Base-by-base conservation (phyloP, 2,888 invertebrate genomes). In the Melieria omissa region DNA sequence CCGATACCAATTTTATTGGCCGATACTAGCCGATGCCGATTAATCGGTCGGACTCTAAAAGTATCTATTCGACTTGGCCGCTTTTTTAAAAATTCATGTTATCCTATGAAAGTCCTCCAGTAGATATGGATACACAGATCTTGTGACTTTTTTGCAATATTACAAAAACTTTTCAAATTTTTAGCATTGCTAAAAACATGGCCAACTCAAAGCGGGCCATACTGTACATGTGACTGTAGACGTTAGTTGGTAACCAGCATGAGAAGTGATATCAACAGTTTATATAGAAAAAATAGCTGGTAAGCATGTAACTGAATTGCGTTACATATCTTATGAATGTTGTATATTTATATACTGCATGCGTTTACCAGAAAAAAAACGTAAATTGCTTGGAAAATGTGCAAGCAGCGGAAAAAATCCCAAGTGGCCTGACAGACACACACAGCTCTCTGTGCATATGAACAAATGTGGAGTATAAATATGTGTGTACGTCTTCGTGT, bases 401-500 rank as follows among this genome's bases (percentile, higher is more conserved):
- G 57, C 57, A 57, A 57, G 60, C 60, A 60, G 58, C 61, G 60
- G 67, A 67, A 67, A 67, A 67, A 52, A 57, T 49, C 58, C 61
- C 60, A 61, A 67, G 60, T 67, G 67, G 60, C 60, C 52, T 52
- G 49, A 47, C n/a, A 67, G 8, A 67, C 61, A 60, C 61, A 44
- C 8, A 45, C 14, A 9, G 9, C 67, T 67, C 49, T 60, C 61
- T 67, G 67, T 47, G 60, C 41, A 60, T 55, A 55, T 55, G 54
- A 6, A 54, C 5, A 9, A 0, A 54, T 14, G 10, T 54, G 4
- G 7, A 54, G 10, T 55, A 1, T 55, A 55, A 16, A 55, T 55
- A 9, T 55, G 5, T 16, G 7, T 55, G 16, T 3, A 29, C 3
- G 29, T 2, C 29, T 29, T 29, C 3, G 29, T 29, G 29, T 29